These are phyloP conservation scores for Philhelius pedissequus DNA, from an alignment of 2,888 invertebrate species.

Conservation along the genomic window DNA sequence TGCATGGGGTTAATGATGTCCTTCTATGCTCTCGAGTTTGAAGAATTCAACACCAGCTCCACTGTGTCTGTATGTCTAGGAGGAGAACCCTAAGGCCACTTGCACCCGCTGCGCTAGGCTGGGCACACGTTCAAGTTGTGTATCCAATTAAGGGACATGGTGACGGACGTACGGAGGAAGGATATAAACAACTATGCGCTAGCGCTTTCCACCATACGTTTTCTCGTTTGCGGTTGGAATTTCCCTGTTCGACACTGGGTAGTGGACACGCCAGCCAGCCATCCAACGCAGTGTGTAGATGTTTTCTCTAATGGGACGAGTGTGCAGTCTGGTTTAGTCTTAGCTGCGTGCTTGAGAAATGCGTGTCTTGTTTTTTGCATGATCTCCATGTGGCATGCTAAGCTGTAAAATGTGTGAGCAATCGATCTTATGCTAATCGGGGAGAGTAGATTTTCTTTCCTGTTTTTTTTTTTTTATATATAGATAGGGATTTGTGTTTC, in stretches of 20 bases:
- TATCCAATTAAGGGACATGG: conserved; percentile 35
- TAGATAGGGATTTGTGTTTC: conserved; percentile 33
- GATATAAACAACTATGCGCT: neutral
- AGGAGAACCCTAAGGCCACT: neutral
- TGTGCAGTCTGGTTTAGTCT: conserved; percentile 9
- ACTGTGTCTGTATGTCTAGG: neutral
- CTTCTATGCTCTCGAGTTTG: conserved; percentile 13
- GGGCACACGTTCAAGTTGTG: conserved; percentile 40
- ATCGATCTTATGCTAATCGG: conserved; percentile 64
- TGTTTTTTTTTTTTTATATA: too few species aligned
- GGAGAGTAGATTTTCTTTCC: conserved; percentile 25
- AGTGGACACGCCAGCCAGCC: neutral
- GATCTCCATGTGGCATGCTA: conserved; percentile 43
- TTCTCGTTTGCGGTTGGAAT: conserved; percentile 54
- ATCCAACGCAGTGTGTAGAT: neutral
- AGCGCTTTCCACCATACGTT: conserved; percentile 31
- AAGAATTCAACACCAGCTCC: conserved; percentile 15
- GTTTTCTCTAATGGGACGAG: conserved; percentile 39
- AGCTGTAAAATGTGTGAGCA: conserved; percentile 55
- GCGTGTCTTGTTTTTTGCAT: conserved; percentile 50
- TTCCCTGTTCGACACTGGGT: conserved; percentile 20
- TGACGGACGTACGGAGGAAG: neutral
- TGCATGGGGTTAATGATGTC: conserved; percentile 52
- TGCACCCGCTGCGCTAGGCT: conserved; percentile 45
- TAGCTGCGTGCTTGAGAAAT: conserved; percentile 31